phyloP scores from a whole-genome alignment of 2,797 vertebrate species.

The Meriones psammophilus region DNA sequence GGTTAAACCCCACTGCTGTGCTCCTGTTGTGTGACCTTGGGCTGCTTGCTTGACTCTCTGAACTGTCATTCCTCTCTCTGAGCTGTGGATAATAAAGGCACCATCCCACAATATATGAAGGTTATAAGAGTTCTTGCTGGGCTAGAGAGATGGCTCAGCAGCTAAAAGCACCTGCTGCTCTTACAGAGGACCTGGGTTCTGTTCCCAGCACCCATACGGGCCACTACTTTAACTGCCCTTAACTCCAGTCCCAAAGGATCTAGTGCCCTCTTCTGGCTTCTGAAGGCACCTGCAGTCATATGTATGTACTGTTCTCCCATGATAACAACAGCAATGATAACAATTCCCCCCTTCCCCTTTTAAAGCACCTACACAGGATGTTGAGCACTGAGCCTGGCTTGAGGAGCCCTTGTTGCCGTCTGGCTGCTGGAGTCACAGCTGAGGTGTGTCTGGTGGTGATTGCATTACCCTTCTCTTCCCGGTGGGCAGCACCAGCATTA shows the following conservation, averaged over 20 bases:
- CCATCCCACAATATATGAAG: no score
- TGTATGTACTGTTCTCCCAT: not conserved
- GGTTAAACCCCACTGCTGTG: not conserved
- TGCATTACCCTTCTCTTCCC: rapidly evolving
- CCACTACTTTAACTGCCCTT: not conserved
- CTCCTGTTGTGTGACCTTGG: not conserved
- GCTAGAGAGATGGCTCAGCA: not conserved
- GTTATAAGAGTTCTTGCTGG: not conserved
- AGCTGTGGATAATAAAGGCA: not conserved
- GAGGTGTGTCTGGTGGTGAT: rapidly evolving
- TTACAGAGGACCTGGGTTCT: not conserved
- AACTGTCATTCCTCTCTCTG: not conserved
- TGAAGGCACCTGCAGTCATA: not conserved
- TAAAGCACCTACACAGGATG: not conserved
- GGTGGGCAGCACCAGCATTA: rapidly evolving
- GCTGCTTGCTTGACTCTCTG: not conserved
- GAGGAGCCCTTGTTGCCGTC: rapidly evolving
- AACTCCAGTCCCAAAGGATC: not conserved
- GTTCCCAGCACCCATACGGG: not conserved
- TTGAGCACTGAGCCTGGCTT: not conserved
- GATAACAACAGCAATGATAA: not conserved
- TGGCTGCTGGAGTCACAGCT: not conserved
- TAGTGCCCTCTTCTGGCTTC: not conserved
- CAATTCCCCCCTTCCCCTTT: not conserved
- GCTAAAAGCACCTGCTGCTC: not conserved